phyloP scores from a whole-genome alignment of 92 coral and sea anemone species.

The Phenganax marumi region DNA sequence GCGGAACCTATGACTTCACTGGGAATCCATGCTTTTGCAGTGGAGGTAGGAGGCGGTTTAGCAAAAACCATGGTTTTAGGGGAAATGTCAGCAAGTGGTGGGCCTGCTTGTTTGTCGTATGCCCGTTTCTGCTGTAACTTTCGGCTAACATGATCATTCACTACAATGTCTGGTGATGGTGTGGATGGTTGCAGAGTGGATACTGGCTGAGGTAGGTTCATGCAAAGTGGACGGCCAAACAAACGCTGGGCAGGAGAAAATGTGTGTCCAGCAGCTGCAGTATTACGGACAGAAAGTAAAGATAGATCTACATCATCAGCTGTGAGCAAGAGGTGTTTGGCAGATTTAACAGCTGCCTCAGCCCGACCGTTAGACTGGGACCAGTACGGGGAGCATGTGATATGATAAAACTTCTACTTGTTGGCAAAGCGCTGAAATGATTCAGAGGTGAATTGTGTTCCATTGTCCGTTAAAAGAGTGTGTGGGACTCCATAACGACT shows the following conservation, averaged over 20 bases:
- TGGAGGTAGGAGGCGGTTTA: slow-evolving; percentile 55
- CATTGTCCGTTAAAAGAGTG: slow-evolving; percentile 59
- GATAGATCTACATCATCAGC: slow-evolving; percentile 56
- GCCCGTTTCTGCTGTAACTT: slow-evolving; percentile 54
- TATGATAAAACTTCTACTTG: slow-evolving; percentile 49
- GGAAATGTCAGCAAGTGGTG: slow-evolving; percentile 46
- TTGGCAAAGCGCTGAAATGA: slow-evolving; percentile 53
- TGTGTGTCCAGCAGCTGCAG: slow-evolving; percentile 55
- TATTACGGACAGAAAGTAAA: slow-evolving; percentile 56
- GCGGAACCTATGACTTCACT: slow-evolving; percentile 46
- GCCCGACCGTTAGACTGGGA: slow-evolving; percentile 59
- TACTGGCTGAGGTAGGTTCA: slow-evolving; percentile 43
- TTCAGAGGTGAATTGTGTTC: slow-evolving; percentile 58
- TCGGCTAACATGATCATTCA: slow-evolving; percentile 37
- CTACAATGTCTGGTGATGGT: slow-evolving; percentile 53
- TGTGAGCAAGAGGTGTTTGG: slow-evolving; percentile 61
- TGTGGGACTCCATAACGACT: slow-evolving; percentile 51
- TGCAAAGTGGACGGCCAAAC: slow-evolving; percentile 1
- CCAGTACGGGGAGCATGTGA: slow-evolving; percentile 62
- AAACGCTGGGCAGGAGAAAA: slow-evolving; percentile 37
- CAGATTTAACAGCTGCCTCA: slow-evolving; percentile 63
- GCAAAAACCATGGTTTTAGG: slow-evolving; percentile 51
- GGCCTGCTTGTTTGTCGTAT: slow-evolving; percentile 54
- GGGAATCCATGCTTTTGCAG: slow-evolving; percentile 56
- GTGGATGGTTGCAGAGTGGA: slow-evolving; percentile 4